Evolutionary conservation across 2,113 vertebrate species (phyloP).

Genomic region (Bettongia penicillata): DNA sequence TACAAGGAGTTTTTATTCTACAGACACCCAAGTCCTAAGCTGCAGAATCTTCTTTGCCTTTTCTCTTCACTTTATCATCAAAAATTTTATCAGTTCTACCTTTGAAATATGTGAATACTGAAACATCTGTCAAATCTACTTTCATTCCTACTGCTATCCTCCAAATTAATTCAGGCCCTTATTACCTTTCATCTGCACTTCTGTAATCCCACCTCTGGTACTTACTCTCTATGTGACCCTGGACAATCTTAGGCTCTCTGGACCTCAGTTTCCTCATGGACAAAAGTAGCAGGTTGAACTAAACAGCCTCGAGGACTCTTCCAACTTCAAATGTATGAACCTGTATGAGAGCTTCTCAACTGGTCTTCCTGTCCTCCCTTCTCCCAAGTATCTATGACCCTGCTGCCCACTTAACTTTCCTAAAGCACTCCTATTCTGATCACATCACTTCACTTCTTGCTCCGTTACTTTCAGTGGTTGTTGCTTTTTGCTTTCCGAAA

Average conservation of each 20-base stretch:
- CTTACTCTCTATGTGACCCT: too few relatives aligned
- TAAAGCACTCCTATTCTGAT: not conserved
- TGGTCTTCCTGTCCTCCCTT: not conserved
- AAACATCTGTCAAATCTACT: not conserved
- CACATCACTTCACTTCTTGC: not conserved
- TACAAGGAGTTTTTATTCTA: not conserved
- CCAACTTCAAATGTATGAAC: not conserved
- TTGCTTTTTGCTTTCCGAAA: not conserved
- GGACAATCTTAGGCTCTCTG: too few relatives aligned
- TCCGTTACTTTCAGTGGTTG: not conserved
- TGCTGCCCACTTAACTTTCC: not conserved
- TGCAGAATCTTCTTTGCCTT: not conserved
- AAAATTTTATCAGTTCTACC: not conserved
- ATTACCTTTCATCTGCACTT: too few relatives aligned
- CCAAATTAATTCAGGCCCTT: not conserved
- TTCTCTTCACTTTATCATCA: not conserved
- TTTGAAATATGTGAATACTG: not conserved
- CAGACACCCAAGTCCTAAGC: not conserved
- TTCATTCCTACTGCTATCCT: not conserved
- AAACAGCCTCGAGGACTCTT: not conserved
- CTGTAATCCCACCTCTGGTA: too few relatives aligned
- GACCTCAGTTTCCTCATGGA: not conserved
- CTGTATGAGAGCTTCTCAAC: not conserved
- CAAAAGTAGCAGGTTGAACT: not conserved
- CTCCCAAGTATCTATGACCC: not conserved